A percentile compares a stretch with the other conserved stretches of the same genome.
phyloP scores from a whole-genome alignment of 2,113 vertebrate genomes.

The Cyanocitta stelleri region DNA sequence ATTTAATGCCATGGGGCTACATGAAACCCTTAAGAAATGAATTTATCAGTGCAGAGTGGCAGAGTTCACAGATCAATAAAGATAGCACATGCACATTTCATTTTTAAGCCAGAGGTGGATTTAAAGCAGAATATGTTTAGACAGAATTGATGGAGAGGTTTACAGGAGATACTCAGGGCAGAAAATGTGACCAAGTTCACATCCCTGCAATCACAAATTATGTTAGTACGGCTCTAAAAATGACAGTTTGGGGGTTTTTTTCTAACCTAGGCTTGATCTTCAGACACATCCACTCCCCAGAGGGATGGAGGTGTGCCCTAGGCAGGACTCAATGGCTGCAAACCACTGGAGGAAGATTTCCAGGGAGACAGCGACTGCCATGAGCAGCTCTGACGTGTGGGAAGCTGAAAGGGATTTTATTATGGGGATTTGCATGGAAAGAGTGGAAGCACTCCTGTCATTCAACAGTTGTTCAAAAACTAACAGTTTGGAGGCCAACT shows the following conservation, averaged over 20 bases:
- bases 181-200: not conserved
- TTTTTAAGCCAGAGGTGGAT: not conserved
- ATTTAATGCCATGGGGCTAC: not conserved
- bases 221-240: not conserved
- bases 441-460: not conserved
- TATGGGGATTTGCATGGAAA: not conserved
- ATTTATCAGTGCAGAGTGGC: not conserved
- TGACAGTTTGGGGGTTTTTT: not conserved
- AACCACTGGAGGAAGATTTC: not conserved
- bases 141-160: not conserved
- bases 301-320: not conserved
- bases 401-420: not conserved
- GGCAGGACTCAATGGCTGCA: not conserved
- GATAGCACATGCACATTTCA: not conserved
- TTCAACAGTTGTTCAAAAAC: not conserved
- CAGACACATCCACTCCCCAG: not conserved
- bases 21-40: not conserved
- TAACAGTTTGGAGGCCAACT: not conserved
- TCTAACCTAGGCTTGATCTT: not conserved
- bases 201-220: not conserved
- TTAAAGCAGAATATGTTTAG: not conserved
- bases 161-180: not conserved
- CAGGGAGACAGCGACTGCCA: accelerated
- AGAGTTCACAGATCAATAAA: not conserved
- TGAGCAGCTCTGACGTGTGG: not conserved